phyloP scores from a whole-genome alignment of 2,888 invertebrate genomes.

The Microplitis deprimator region DNA sequence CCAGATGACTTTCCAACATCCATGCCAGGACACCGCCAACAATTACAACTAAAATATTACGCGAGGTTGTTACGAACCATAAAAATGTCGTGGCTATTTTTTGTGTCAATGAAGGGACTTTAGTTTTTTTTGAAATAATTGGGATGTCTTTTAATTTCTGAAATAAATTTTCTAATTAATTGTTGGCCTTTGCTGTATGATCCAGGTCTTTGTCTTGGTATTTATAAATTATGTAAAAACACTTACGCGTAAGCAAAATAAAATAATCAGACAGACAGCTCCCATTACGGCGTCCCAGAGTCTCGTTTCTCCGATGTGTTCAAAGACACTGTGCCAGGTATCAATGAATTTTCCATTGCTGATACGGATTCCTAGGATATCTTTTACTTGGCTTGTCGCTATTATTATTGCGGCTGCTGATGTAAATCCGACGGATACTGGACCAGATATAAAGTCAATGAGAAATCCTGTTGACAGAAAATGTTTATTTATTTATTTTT shows the following conservation, averaged over 20 bases:
- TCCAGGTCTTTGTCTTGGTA: too few species aligned
- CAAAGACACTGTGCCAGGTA: conserved; percentile 81
- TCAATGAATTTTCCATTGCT: conserved; percentile 81
- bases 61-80: conserved; percentile 82
- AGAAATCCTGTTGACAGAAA: conserved; percentile 78
- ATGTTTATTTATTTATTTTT: background rate
- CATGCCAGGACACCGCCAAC: conserved; percentile 79
- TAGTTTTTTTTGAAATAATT: conserved; percentile 70
- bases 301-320: conserved; percentile 80
- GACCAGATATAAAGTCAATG: conserved; percentile 89
- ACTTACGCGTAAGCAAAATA: conserved; percentile 80
- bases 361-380: conserved; percentile 80
- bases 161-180: background rate
- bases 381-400: conserved; percentile 85
- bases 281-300: conserved; percentile 82
- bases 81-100: conserved; percentile 74
- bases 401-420: conserved; percentile 88
- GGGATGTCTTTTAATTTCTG: conserved; percentile 83
- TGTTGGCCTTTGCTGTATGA: too few species aligned
- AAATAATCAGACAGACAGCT: conserved; percentile 78
- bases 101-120: conserved; percentile 71
- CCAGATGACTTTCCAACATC: conserved; percentile 75
- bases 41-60: conserved; percentile 84
- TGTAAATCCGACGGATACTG: conserved; percentile 85
- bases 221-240: background rate